Percentiles rank a stretch among this genome's conserved stretches.
These are phyloP conservation scores for Rallus crepitans DNA, from an alignment of 2,797 vertebrate species.

Conservation along the genomic window DNA sequence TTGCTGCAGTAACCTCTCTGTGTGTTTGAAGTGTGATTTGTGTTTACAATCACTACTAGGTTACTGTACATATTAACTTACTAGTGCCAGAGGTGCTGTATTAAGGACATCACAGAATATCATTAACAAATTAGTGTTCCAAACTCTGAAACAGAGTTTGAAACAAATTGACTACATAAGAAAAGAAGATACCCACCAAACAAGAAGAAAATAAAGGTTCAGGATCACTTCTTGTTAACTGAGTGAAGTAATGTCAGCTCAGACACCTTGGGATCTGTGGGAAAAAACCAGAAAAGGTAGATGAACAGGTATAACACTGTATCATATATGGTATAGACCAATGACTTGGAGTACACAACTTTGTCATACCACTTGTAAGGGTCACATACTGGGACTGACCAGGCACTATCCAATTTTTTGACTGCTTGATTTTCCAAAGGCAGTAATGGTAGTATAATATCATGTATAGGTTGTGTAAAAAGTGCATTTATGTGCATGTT, in stretches of 20 bases:
- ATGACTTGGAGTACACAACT: background rate
- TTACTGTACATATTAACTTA: background rate
- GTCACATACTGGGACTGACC: background rate
- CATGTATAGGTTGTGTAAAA: background rate
- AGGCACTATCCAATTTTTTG: background rate
- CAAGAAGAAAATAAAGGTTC: background rate
- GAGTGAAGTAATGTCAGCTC: background rate
- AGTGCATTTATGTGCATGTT: background rate
- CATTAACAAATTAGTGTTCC: background rate
- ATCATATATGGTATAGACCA: background rate
- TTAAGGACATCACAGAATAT: background rate
- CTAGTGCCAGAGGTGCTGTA: background rate
- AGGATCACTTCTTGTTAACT: background rate
- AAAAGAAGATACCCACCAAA: background rate
- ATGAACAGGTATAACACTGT: background rate
- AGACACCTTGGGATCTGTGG: background rate
- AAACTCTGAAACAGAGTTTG: background rate
- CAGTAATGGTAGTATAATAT: background rate
- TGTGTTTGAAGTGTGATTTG: background rate
- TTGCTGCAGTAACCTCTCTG: background rate
- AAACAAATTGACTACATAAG: background rate
- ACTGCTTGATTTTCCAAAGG: background rate
- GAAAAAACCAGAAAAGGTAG: background rate
- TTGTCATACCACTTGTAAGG: background rate
- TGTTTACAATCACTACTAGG: background rate